Evolutionary conservation across 2,797 vertebrate species (phyloP), one percentile per base, ranked within the genome.

Genomic region (Thalassophryne amazonica): DNA sequence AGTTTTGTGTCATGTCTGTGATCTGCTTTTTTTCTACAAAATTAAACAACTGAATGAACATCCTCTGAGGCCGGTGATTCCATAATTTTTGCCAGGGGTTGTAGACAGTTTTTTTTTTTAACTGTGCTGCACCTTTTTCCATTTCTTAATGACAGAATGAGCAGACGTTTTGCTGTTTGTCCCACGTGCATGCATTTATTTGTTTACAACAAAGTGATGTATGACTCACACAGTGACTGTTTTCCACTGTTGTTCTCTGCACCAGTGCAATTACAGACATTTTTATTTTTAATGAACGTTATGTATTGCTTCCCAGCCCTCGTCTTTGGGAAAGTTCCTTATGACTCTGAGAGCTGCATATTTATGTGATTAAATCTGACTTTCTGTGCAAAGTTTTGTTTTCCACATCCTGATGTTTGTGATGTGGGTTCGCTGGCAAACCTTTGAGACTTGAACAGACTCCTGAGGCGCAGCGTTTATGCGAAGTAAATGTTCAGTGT

Each of bases 261-360:
- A 48, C 35, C 34, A 48, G 56, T 39, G 54, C 52, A 14, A 58
- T 72, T 69, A 59, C 46, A 69, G 73, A 75, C 41, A 60, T 71
- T 77, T 77, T 72, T 69, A 74, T 65, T 48, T 71, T 73, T 77
- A 63, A 69, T 60, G 58, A 41, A 47, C 12, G 60, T 73, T 24
- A 14, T 12, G 22, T 40, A 40, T 43, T 13, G 0, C 21, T 8
- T 40, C 22, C 24, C 15, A 12, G 49, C 6, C 18, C 34, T 24
- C 39, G 56, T 51, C 32, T 18, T 3, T 7, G 17, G 19, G 14
- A 36, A 39, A 31, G 11, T 24, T 51, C 24, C 51, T 4, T 12
- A 13, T 20, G 38, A 8, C 59, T 76, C 12, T 56, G 41, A 64
- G 22, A 37, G 40, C 23, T 62, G 45, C 35, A 76, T 69, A 55